Evolutionary conservation across 2,888 invertebrate species (phyloP).

Genomic region (Patella caerulea): DNA sequence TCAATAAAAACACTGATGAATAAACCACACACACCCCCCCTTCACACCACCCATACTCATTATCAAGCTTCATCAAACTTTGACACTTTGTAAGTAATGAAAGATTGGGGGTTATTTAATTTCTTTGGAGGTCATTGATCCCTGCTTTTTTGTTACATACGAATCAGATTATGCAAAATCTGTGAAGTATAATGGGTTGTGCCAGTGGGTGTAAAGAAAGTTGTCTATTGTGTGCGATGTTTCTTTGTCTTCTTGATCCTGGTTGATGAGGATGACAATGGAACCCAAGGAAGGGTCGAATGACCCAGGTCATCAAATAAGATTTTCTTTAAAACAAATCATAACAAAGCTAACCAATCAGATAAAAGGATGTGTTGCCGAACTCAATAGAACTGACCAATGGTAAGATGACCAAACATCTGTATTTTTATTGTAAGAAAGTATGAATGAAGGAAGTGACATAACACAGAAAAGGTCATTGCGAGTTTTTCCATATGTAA

Average conservation of each 20-base stretch:
- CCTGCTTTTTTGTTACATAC: constrained; percentile 4
- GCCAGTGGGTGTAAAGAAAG: not conserved
- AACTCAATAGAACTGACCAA: constrained; percentile 7
- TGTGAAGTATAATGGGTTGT: not conserved
- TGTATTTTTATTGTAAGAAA: constrained; percentile 7
- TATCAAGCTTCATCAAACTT: constrained; percentile 12
- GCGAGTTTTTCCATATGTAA: constrained; percentile 19
- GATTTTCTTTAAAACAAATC: constrained; percentile 11
- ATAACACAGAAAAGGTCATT: constrained; percentile 23
- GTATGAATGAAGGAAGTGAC: constrained; percentile 18
- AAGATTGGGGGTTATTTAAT: constrained; percentile 9
- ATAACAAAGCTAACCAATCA: not conserved
- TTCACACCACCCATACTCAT: not conserved
- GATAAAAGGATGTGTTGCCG: not conserved
- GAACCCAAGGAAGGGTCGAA: not conserved
- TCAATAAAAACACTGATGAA: constrained; percentile 11
- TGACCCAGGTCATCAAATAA: constrained; percentile 10
- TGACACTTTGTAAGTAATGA: constrained; percentile 10
- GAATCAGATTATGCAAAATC: constrained; percentile 4
- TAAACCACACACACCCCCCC: not conserved
- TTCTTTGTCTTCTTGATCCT: constrained; percentile 6
- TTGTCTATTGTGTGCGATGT: not conserved
- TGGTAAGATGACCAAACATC: constrained; percentile 9
- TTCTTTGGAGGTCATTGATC: constrained; percentile 9
- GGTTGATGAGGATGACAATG: not conserved